These are phyloP conservation scores for Oophaga sylvatica DNA, from an alignment of 2,797 vertebrate species.

Conservation along the genomic window DNA sequence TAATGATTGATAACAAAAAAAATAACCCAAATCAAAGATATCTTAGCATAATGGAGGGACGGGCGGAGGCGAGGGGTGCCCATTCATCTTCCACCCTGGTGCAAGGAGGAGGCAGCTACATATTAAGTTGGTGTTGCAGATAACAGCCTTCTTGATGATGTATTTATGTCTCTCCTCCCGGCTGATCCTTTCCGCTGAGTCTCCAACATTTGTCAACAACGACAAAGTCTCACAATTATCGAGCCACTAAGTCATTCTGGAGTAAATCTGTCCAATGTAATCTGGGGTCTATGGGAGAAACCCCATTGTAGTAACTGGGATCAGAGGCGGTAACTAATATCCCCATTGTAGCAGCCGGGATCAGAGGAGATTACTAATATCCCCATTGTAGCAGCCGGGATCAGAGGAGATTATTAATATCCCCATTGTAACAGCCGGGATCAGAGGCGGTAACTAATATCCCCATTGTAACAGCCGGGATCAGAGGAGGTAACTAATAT, in stretches of 20 bases:
- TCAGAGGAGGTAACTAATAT: neutral
- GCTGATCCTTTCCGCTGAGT: neutral
- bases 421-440: neutral
- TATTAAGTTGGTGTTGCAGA: conserved; percentile 15
- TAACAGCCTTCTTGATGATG: conserved; percentile 10
- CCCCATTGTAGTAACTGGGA: no score
- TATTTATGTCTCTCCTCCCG: neutral
- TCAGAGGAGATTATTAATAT: no score
- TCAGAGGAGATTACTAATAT: no score
- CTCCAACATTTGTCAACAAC: neutral
- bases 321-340: no score
- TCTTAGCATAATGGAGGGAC: neutral
- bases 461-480: neutral
- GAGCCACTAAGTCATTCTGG: neutral
- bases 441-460: neutral
- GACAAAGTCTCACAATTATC: conserved; percentile 1
- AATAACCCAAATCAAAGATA: neutral
- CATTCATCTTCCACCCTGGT: neutral
- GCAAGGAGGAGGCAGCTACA: neutral
- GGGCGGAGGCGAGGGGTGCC: neutral
- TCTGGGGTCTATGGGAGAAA: no score
- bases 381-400: no score
- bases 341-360: no score
- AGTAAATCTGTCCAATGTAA: neutral
- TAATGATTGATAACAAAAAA: conserved; percentile 22